Evolutionary conservation across 2,113 vertebrate genomes (phyloP), one percentile per base, ranked within the genome.

Genomic region (Pseudorhombus dupliciocellatus): DNA sequence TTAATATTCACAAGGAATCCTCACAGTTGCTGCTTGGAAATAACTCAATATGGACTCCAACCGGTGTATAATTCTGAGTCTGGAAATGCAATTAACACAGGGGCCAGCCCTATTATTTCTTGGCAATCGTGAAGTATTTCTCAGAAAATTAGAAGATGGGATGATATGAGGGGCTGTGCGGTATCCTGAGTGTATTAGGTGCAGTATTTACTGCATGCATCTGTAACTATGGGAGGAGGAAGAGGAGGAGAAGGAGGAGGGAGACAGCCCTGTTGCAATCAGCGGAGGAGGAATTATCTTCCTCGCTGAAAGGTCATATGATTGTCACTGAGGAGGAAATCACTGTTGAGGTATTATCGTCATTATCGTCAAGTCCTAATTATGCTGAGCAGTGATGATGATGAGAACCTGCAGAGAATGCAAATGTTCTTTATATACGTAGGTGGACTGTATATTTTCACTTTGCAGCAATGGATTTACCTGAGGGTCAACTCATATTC

Each of bases 61-160:
- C 69, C 42, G 79, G 59, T 69, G 59, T 57, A 51, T 79, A 81
- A 79, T 84, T 90, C 79, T 44, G 30, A 79, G 74, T 85, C 72
- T 83, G 40, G 31, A 81, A 86, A 91, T 85, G 86, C 74, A 90
- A 91, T 92, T 91, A 92, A 89, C 87, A 87, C 84, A 72, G 84
- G 61, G 86, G 86, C 83, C 83, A 88, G 74, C 37, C 46, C 50
- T 63, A 81, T 84, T 87, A 88, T 89, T 88, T 73, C 63, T 52
- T 73, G 62, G 59, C 81, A 51, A 80, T 66, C 4, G 14, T 79
- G 59, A 81, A 89, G 73, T 20, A 79, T 84, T 84, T 78, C 63
- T 56, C 42, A 26, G 28, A 84, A 53, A 89, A 89, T 88, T 68
- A 90, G 77, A 76, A 80, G 84, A 89, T 85, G 37, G 73, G 66